Evolutionary conservation across 1,140 invertebrate genomes (phyloP), one percentile per base, ranked within the genome.

Genomic region (Potamilus streckersoni): DNA sequence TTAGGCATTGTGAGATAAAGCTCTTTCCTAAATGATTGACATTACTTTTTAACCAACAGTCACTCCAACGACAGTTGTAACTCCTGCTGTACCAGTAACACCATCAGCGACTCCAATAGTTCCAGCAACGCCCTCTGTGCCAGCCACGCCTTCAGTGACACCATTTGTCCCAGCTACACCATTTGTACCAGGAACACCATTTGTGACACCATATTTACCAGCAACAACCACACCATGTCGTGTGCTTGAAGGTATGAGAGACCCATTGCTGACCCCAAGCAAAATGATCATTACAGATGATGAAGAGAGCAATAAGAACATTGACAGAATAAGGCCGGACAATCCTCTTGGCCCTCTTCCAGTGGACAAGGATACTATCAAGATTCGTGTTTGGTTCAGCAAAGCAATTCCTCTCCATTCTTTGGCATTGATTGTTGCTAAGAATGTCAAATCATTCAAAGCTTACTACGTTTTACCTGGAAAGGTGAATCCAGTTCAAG

Each of bases 191-290:
- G 38, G 6, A 49, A 49, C 38, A 8, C 38, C 38, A 49, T 8
- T 49, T 6, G 38, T 49, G 11, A 49, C 38, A 49, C 38, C 38
- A 49, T 49, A 8, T 49, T 4, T 49, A 1, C 38, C 38, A 49
- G 23, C 11, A 19, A 62, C 23, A 55, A 57, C 64, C 58, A 73
- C 72, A 5, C 19, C 49, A 11, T 73, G 72, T 60, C 58, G 31
- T 56, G 23, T 73, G 11, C 58, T 73, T 1, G 67, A 75, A 27
- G 73, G 73, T 61, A 75, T 75, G 73, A 58, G 59, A 27, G 67
- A 75, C 8, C 67, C 67, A 19, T 49, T 59, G 17, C 70, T 23
- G 23, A 75, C 70, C 15, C 66, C 66, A 64, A 69, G 65, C 31
- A 69, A 69, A 19, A 69, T 63, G 38, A 75, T 75, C 1, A 57